These are phyloP conservation scores for Rhynchophorus ferrugineus DNA, from an alignment of 1,140 invertebrate genomes.

Conservation along the genomic window DNA sequence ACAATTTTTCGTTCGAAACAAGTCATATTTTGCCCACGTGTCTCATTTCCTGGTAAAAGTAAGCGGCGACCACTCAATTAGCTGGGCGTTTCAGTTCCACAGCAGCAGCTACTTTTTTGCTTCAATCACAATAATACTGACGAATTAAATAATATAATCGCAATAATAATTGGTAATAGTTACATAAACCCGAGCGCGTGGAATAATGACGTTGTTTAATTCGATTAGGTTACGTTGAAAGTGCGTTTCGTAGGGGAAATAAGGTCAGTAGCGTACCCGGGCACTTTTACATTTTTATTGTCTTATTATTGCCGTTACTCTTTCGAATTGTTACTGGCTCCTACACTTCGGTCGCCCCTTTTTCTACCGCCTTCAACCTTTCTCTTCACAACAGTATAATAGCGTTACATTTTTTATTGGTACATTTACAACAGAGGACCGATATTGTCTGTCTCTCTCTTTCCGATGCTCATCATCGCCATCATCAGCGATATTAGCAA, in stretches of 20 bases:
- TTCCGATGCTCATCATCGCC: no score
- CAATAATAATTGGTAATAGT: slow-evolving; percentile 22
- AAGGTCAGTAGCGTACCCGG: slow-evolving; percentile 18
- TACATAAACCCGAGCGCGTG: slow-evolving; percentile 14
- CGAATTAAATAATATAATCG: slow-evolving; percentile 19
- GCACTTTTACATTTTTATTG: slow-evolving; percentile 14
- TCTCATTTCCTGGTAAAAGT: slow-evolving; percentile 20
- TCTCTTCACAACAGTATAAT: no score
- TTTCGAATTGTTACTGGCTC: background rate
- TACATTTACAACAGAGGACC: no score
- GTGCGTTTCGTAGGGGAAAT: slow-evolving; percentile 20
- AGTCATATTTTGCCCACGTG: slow-evolving; percentile 19
- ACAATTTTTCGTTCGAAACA: slow-evolving; percentile 16
- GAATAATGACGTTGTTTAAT: slow-evolving; percentile 14
- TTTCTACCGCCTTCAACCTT: no score
- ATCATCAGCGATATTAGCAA: no score
- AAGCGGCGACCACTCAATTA: slow-evolving; percentile 7
- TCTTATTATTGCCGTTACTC: slow-evolving; percentile 11
- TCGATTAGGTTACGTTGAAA: slow-evolving; percentile 21
- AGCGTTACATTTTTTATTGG: no score
- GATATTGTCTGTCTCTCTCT: no score
- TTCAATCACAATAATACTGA: slow-evolving; percentile 14
- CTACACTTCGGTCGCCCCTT: no score
- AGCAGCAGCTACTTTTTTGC: slow-evolving; percentile 10
- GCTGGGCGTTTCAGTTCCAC: slow-evolving; percentile 17